A percentile compares a stretch with the other conserved stretches of the same genome.
Evolutionary conservation across 2,113 vertebrate genomes (phyloP).

Genomic region (Vidua macroura): DNA sequence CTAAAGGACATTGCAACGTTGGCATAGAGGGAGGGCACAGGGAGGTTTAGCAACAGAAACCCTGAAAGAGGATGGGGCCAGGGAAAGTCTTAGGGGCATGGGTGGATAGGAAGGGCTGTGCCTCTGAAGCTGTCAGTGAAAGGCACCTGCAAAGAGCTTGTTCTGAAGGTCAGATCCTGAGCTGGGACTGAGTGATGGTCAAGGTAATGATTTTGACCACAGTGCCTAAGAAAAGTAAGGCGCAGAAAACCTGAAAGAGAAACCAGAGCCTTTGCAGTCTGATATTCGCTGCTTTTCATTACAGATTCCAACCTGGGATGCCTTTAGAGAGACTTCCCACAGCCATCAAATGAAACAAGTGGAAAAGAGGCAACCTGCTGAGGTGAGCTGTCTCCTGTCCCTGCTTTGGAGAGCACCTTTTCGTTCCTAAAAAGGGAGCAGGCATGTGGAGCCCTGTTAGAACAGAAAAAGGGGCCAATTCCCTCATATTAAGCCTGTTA

Average conservation of each 20-base stretch:
- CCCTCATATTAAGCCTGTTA: slow-evolving; percentile 77
- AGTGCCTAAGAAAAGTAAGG: not conserved
- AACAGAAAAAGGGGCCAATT: slow-evolving; percentile 75
- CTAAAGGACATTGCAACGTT: not conserved
- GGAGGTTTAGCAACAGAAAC: not conserved
- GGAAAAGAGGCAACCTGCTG: slow-evolving; percentile 21
- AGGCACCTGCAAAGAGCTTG: not conserved
- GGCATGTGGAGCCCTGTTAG: slow-evolving; percentile 56
- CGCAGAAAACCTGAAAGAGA: not conserved
- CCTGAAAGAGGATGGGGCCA: not conserved
- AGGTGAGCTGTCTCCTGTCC: not conserved
- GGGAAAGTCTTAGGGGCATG: not conserved
- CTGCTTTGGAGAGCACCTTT: not conserved
- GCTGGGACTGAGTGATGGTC: not conserved
- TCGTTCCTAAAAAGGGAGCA: slow-evolving; percentile 31
- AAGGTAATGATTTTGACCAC: not conserved
- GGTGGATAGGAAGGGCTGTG: not conserved
- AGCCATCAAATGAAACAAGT: not conserved
- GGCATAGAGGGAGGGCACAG: not conserved
- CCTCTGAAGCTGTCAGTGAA: not conserved
- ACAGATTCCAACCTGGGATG: not conserved
- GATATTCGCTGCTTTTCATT: not conserved
- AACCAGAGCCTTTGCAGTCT: not conserved
- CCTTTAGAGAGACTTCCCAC: slow-evolving; percentile 2
- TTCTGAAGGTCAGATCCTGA: not conserved